Conservation (phyloP, 2,113 vertebrate species). For the Rostratula benghalensis region DNA sequence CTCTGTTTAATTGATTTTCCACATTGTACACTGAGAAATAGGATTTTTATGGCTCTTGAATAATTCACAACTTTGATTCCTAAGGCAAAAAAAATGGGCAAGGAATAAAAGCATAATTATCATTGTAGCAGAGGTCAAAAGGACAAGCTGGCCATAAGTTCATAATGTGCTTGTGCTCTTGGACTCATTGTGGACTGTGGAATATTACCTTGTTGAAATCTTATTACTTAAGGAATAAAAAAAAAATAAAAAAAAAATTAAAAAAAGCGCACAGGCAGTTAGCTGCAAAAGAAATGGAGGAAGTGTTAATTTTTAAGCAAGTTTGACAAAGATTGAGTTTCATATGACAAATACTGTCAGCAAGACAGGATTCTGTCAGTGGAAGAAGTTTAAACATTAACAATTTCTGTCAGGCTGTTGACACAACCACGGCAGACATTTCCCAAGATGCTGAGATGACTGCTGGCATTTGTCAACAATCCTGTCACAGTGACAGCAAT, state of each 20-base stretch:
- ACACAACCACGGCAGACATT: conserved; percentile 99
- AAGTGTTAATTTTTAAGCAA: conserved; percentile 91
- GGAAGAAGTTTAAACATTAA: conserved; percentile 99
- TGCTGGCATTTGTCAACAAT: conserved; percentile 99
- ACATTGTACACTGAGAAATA: conserved; percentile 65
- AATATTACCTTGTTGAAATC: conserved; percentile 72
- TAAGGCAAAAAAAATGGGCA: conserved; percentile 65
- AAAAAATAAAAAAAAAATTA: conserved; percentile 29
- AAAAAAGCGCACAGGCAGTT: conserved; percentile 73
- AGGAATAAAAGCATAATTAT: conserved; percentile 74
- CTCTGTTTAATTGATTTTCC: conserved; percentile 73
- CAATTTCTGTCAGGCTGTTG: conserved; percentile 99
- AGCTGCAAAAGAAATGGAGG: conserved; percentile 78
- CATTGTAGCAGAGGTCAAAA: conserved; percentile 74
- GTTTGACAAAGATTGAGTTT: conserved; percentile 92
- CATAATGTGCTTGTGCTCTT: conserved; percentile 40
- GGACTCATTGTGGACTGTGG: conserved; percentile 56
- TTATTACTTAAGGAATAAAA: conserved; percentile 62
- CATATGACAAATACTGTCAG: conserved; percentile 97
- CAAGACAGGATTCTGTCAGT: conserved; percentile 96
- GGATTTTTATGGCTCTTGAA: conserved; percentile 69
- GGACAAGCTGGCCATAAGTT: conserved; percentile 71
- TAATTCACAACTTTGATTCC: conserved; percentile 77
- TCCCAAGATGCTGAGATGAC: conserved; percentile 99
- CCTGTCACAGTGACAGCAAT: conserved; percentile 94